Evolutionary conservation across 2,888 invertebrate genomes (phyloP).

Genomic region (Noctua janthina): DNA sequence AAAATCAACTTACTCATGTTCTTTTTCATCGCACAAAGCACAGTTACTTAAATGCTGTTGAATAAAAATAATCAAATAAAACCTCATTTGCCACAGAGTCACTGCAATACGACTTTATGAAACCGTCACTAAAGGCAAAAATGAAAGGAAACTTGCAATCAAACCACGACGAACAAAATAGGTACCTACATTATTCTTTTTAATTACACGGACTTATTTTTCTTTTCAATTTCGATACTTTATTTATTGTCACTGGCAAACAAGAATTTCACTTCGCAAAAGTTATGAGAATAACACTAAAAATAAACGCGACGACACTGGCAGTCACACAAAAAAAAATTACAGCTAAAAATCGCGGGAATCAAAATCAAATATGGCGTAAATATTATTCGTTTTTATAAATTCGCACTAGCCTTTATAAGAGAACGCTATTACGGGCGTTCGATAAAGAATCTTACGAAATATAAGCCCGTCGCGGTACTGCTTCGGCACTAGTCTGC

Average conservation of each 20-base stretch:
- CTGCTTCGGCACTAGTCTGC: constrained; percentile 59
- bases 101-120: constrained; percentile 61
- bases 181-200: constrained; percentile 32
- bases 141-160: constrained; percentile 59
- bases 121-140: constrained; percentile 65
- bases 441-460: constrained; percentile 58
- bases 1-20: constrained; percentile 65
- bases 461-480: constrained; percentile 56
- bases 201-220: constrained; percentile 22
- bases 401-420: constrained; percentile 31
- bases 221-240: constrained; percentile 2
- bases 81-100: constrained; percentile 57
- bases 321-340: constrained; percentile 36
- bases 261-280: constrained; percentile 39
- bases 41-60: constrained; percentile 49
- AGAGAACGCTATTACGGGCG: constrained; percentile 54
- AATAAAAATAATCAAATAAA: constrained; percentile 49
- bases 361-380: constrained; percentile 61
- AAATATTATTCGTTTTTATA: constrained; percentile 41
- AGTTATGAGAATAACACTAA: constrained; percentile 54
- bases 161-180: constrained; percentile 43
- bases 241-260: constrained; percentile 37
- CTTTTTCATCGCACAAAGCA: constrained; percentile 66
- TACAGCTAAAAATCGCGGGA: constrained; percentile 43
- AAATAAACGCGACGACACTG: constrained; percentile 54